Conservation (phyloP, 2,888 invertebrate genomes). For the Phengaris alcon region DNA sequence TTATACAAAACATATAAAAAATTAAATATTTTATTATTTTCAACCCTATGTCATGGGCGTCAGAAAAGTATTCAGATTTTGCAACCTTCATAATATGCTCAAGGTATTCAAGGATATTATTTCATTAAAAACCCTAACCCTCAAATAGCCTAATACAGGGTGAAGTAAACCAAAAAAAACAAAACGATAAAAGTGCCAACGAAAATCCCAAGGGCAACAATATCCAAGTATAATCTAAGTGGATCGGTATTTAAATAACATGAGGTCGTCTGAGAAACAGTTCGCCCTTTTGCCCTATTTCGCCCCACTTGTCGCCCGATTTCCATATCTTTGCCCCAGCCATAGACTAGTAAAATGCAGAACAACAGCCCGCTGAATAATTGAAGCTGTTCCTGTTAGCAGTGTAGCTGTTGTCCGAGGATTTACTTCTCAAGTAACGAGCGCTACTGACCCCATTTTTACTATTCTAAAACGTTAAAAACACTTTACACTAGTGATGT, state of each 20-base stretch:
- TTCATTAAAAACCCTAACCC: no score
- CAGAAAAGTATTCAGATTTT: no score
- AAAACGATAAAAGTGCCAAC: neutral
- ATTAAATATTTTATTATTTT: no score
- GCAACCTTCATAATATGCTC: no score
- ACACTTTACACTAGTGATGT: constrained; percentile 9
- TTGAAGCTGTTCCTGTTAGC: constrained; percentile 54
- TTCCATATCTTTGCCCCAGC: constrained; percentile 56
- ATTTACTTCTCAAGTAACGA: constrained; percentile 41
- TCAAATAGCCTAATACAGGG: no score
- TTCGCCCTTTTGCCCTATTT: constrained; percentile 10
- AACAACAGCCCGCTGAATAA: constrained; percentile 54
- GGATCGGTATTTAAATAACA: constrained; percentile 15
- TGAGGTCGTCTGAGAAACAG: neutral
- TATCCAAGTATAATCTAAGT: constrained; percentile 14
- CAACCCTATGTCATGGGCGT: no score
- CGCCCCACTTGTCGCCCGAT: constrained; percentile 44
- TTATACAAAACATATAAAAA: no score
- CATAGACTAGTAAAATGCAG: constrained; percentile 57
- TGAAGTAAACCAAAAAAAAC: neutral
- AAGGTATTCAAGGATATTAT: no score
- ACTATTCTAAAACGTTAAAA: constrained; percentile 31
- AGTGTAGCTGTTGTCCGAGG: constrained; percentile 40
- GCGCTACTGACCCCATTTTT: constrained; percentile 36
- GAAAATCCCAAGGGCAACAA: neutral